Evolutionary conservation across 2,113 vertebrate genomes (phyloP), one percentile per base, ranked within the genome.

Genomic region (Seriola dumerili): DNA sequence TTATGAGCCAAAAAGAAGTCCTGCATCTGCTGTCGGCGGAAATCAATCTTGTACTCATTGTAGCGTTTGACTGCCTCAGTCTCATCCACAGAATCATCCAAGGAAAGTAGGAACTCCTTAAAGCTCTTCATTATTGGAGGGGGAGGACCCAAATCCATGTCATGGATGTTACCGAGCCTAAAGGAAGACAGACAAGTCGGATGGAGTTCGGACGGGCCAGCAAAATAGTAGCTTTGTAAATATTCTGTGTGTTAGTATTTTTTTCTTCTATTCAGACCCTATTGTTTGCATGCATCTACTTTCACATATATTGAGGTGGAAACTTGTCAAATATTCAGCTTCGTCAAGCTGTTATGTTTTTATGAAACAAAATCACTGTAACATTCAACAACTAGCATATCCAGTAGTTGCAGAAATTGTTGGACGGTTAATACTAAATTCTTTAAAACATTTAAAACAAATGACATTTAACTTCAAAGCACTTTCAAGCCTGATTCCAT

Each of bases 1-100:
- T 98, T 98, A 90, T 98, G 97, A 55, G 97, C 95, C 87, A 98
- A 91, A 93, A 98, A 98, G 94, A 98, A 98, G 44, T 98, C 97
- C 88, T 98, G 97, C 97, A 98, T 97, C 95, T 98, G 97, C 89
- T 98, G 97, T 4, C 97, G 95, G 10, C 97, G 95, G 85, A 97
- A 98, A 78, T 98, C 97, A 5, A 98, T 90, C 92, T 98, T 98
- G 85, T 98, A 98, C 79, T 98, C 97, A 25, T 98, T 98, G 87
- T 98, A 98, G 44, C 97, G 97, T 76, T 97, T 97, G 1, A 98
- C 97, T 0, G 97, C 97, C 90, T 98, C 97, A 0, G 97, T 98
- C 93, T 98, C 97, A 1, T 98, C 97, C 86, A 98, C 97, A 0
- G 97, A 96, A 88, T 98, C 97, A 3, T 98, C 97, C 91, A 98